These are phyloP conservation scores for Esox lucius DNA, from an alignment of 2,797 vertebrate species.

Conservation along the genomic window DNA sequence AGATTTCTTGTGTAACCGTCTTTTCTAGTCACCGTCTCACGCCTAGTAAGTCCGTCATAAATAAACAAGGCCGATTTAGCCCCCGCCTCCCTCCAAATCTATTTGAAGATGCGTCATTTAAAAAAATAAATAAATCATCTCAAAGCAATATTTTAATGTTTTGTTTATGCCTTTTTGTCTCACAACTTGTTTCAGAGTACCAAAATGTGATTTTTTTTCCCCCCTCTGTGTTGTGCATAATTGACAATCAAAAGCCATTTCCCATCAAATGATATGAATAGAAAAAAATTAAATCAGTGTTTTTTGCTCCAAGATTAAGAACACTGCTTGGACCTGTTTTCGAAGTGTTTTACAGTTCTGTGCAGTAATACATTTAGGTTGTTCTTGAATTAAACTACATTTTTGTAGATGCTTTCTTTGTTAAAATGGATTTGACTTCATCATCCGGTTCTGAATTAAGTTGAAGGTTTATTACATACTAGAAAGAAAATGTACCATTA, in stretches of 20 bases:
- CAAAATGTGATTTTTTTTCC: constrained; percentile 55
- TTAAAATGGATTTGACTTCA: too few species aligned
- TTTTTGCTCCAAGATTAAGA: constrained; percentile 44
- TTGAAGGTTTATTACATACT: too few species aligned
- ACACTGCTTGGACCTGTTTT: background rate
- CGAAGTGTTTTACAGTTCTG: background rate
- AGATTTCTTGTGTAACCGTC: constrained; percentile 70
- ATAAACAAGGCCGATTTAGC: constrained; percentile 71
- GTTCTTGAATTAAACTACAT: background rate
- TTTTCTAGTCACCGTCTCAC: constrained; percentile 69
- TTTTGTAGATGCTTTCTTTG: too few species aligned
- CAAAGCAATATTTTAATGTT: constrained; percentile 43
- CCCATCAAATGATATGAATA: constrained; percentile 47
- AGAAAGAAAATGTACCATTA: too few species aligned
- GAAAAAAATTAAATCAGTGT: background rate
- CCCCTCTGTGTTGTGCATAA: constrained; percentile 40
- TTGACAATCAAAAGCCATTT: constrained; percentile 53
- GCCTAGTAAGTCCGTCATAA: constrained; percentile 78
- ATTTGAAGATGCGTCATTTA: constrained; percentile 62
- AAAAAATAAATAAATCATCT: too few species aligned
- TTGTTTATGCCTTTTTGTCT: constrained; percentile 35
- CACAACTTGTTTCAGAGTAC: constrained; percentile 46
- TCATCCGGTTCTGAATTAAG: too few species aligned
- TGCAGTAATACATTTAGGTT: background rate
- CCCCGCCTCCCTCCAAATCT: constrained; percentile 65